These are phyloP conservation scores for Condylostylus longicornis DNA, from an alignment of 1,140 invertebrate species.

Conservation along the genomic window DNA sequence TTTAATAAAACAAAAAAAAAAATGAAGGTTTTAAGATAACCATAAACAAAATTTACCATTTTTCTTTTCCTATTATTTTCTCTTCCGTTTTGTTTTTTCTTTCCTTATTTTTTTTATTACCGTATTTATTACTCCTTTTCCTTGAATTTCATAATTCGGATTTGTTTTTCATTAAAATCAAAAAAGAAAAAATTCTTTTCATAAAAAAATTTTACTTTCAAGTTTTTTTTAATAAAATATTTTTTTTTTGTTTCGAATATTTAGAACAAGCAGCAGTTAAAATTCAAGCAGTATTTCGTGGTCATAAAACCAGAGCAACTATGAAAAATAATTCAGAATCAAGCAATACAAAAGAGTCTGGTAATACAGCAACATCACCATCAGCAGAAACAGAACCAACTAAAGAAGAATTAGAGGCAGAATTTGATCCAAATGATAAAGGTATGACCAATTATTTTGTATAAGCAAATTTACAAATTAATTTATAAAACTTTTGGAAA, in stretches of 20 bases:
- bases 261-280: conserved; percentile 46
- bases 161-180: too few species aligned
- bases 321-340: conserved; percentile 39
- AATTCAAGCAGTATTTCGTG: conserved; percentile 55
- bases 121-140: too few species aligned
- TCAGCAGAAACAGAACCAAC: conserved; percentile 40
- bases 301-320: conserved; percentile 48
- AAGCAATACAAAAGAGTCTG: conserved; percentile 24
- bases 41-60: too few species aligned
- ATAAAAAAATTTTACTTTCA: too few species aligned
- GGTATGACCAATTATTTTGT: conserved; percentile 41
- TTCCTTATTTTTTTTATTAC: too few species aligned
- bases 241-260: conserved; percentile 14
- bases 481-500: neutral
- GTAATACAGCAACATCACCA: conserved; percentile 16
- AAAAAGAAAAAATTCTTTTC: too few species aligned
- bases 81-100: too few species aligned
- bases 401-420: conserved; percentile 53
- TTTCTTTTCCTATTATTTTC: too few species aligned
- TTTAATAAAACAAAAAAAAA: too few species aligned
- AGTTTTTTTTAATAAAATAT: conserved; percentile 1
- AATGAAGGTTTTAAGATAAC: too few species aligned
- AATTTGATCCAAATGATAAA: conserved; percentile 61
- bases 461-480: neutral
- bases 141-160: too few species aligned